Base-by-base conservation (phyloP, 2,113 vertebrate genomes). In the Malurus melanocephalus region DNA sequence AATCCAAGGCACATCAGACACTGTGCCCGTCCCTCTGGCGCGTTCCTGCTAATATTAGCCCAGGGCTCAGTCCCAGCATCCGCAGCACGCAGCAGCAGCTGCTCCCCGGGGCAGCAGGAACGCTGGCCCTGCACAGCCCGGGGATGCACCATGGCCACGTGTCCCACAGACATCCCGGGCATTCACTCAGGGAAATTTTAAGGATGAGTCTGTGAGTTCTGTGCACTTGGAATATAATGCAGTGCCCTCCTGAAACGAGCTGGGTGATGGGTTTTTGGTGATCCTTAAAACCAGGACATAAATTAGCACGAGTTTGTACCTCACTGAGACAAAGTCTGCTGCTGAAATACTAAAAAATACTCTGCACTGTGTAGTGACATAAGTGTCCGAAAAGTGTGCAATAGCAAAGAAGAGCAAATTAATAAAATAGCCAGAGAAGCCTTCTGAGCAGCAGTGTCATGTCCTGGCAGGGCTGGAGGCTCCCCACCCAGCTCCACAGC, bases 11-110 rank as follows among this genome's bases (percentile, higher is more conserved):
- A 19, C 83, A 59, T 79, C 90, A 80, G 55, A 67, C 78, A 43
- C 26, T 3, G 15, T 1, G 18, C 27, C 53, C 32, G 32, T 30
- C 84, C 55, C 6, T 8, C n/a, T 23, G 51, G 75, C 49, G 1
- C 14, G 65, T n/a, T 75, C 85, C 74, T 89, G 78, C 95, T 96
- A 96, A 95, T 91, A 94, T 96, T 96, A 96, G 94, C 77, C 67
- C 19, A 4, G 80, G 86, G 92, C 15, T 79, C 88, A 65, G 78
- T 27, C 48, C 46, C 90, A 87, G 94, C 82, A 76, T 14, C 57
- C 13, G 5, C 89, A 92, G 80, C 87, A 83, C 0, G 60, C 12
- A 2, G 79, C 76, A 78, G 87, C 96, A 95, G 93, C 94, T 96
- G 94, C 84, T 92, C 75, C 87, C 74, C n/a, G 3, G 0, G 11